phyloP scores from a whole-genome alignment of 1,140 invertebrate species.

The Sinella curviseta region DNA sequence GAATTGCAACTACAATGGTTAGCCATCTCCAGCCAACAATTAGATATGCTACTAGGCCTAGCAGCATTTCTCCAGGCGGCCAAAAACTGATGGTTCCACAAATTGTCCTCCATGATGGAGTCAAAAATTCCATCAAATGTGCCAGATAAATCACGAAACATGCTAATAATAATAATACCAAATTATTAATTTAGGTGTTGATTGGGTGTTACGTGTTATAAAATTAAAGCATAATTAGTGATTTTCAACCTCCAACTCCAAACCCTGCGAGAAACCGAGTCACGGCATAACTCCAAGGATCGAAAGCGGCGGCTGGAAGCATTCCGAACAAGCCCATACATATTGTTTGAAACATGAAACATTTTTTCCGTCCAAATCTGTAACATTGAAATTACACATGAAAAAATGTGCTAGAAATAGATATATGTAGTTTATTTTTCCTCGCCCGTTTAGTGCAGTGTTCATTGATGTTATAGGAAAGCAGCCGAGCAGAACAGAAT shows the following conservation, averaged over 20 bases:
- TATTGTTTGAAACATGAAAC: slow-evolving; percentile 28
- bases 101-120: slow-evolving; percentile 18
- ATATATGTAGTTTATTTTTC: too few species aligned
- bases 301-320: slow-evolving; percentile 20
- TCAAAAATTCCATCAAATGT: slow-evolving; percentile 22
- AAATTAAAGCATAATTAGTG: neutral
- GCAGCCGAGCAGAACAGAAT: too few species aligned
- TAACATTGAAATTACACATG: neutral
- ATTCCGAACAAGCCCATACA: slow-evolving; percentile 38
- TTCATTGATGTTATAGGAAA: too few species aligned
- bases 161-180: too few species aligned
- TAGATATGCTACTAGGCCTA: slow-evolving; percentile 19
- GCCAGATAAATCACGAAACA: slow-evolving; percentile 23
- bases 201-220: too few species aligned
- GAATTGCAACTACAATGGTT: neutral
- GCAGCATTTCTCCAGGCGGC: slow-evolving; percentile 23
- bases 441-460: too few species aligned
- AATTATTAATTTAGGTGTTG: too few species aligned
- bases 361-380: slow-evolving; percentile 37
- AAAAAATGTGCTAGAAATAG: neutral
- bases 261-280: slow-evolving; percentile 38
- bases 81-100: slow-evolving; percentile 22
- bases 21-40: slow-evolving; percentile 11
- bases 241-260: slow-evolving; percentile 35
- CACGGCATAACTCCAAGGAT: slow-evolving; percentile 31